These are phyloP conservation scores for Parazoanthus atlanticus DNA, from an alignment of 92 coral and sea anemone species.

Conservation along the genomic window DNA sequence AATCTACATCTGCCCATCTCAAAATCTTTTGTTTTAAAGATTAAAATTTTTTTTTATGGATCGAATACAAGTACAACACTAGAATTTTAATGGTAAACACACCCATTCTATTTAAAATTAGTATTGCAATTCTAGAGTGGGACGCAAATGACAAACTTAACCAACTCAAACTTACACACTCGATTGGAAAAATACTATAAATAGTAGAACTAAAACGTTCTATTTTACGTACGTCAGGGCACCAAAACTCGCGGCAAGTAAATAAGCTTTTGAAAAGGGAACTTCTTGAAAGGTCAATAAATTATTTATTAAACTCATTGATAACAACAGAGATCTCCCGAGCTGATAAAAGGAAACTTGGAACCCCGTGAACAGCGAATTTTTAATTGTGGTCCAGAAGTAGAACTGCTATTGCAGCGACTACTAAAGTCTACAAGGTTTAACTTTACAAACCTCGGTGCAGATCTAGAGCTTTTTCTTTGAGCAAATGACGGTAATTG, in stretches of 20 bases:
- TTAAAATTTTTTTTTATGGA: background rate
- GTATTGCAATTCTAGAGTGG: too few relatives aligned
- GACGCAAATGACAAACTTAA: too few relatives aligned
- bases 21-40: too few relatives aligned
- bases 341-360: background rate
- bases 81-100: background rate
- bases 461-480: too few relatives aligned
- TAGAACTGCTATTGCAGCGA: background rate
- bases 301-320: constrained; percentile 10
- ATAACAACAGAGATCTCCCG: background rate
- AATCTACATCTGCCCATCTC: background rate
- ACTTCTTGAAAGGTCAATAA: constrained; percentile 3
- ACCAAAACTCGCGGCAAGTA: background rate
- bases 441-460: background rate
- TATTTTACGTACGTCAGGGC: background rate
- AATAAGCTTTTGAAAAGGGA: background rate
- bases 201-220: too few relatives aligned
- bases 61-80: background rate
- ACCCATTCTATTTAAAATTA: background rate
- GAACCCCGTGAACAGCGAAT: background rate
- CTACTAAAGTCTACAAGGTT: background rate
- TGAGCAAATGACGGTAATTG: background rate
- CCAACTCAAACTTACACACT: background rate
- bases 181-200: background rate
- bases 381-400: background rate